Conservation (phyloP, 2,113 vertebrate genomes). For the Ptilorrhoa leucosticta region DNA sequence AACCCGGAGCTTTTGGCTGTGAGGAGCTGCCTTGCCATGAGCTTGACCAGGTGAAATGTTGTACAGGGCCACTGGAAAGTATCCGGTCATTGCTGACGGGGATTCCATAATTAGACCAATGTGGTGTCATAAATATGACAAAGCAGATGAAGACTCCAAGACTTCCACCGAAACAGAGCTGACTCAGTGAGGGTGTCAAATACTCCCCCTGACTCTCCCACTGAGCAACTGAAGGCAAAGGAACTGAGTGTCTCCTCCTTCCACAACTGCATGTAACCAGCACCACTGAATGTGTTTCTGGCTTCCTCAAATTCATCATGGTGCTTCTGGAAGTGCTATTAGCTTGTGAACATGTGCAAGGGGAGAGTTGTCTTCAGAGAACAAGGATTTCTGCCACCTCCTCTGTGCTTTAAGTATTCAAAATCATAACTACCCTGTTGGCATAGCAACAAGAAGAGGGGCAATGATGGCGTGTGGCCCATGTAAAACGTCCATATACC, state of each 20-base stretch:
- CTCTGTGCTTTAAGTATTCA: background rate
- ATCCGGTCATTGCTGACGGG: background rate
- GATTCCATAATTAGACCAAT: background rate
- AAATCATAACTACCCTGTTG: background rate
- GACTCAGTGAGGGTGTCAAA: background rate
- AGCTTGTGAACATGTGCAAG: background rate
- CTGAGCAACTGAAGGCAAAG: background rate
- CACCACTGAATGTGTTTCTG: background rate
- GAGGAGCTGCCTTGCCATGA: background rate
- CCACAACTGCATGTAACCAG: background rate
- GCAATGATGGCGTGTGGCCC: background rate
- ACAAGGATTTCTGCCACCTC: background rate
- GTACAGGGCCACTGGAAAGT: background rate
- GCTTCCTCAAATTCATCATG: background rate
- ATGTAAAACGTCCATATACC: background rate
- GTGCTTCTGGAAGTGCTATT: background rate
- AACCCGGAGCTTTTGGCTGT: background rate
- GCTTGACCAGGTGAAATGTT: background rate
- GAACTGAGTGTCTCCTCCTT: background rate
- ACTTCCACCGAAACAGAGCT: background rate
- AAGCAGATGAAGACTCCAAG: background rate
- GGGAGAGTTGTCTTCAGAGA: background rate
- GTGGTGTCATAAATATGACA: background rate
- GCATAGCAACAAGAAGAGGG: background rate
- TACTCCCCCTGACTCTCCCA: background rate